These are phyloP conservation scores for Eucidaris tribuloides DNA, from an alignment of 35 echinoderm and acorn worm genomes.

Conservation along the genomic window DNA sequence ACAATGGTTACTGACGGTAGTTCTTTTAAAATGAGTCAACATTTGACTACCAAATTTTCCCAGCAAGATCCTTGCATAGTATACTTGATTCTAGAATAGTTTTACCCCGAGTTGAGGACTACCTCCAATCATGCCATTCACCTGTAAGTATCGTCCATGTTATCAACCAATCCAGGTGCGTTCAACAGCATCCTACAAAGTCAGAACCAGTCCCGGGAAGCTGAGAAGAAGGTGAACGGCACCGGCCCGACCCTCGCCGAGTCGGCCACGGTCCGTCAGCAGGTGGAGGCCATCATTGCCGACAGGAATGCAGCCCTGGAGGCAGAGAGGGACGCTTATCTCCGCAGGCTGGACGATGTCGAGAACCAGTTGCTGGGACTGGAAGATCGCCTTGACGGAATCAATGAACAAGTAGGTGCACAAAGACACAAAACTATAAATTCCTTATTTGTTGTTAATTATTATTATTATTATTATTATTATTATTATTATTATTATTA, in stretches of 20 bases:
- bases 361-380: constrained; percentile 83
- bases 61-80: neutral
- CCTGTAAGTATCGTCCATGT: neutral
- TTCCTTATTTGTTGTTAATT: too few species aligned
- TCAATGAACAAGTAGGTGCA: constrained; percentile 87
- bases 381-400: constrained; percentile 50
- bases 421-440: too few species aligned
- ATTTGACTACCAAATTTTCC: neutral
- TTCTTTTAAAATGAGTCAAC: neutral
- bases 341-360: constrained; percentile 55
- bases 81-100: neutral
- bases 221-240: constrained; percentile 56
- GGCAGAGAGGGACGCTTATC: constrained; percentile 47
- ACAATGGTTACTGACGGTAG: too few species aligned
- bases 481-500: too few species aligned
- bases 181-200: constrained; percentile 84
- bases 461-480: too few species aligned
- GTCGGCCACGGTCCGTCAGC: constrained; percentile 47
- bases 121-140: neutral
- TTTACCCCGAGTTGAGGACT: neutral
- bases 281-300: constrained; percentile 72
- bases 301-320: constrained; percentile 51
- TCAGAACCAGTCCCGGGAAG: constrained; percentile 59
- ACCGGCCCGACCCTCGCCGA: constrained; percentile 43
- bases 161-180: constrained; percentile 47